Evolutionary conservation across 2,113 vertebrate species (phyloP).

Genomic region (Cyanocitta stelleri): DNA sequence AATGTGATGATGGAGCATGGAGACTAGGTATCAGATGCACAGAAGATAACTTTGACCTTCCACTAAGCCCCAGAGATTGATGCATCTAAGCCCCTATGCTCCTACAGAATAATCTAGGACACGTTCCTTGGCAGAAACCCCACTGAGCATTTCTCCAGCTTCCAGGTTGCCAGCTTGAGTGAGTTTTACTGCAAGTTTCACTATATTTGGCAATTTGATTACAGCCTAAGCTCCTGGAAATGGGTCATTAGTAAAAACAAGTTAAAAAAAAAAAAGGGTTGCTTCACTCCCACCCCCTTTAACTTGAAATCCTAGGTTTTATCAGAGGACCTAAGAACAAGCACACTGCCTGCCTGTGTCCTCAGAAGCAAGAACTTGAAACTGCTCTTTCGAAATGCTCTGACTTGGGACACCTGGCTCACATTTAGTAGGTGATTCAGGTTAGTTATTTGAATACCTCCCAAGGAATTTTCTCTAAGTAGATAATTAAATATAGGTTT

Average conservation of each 20-base stretch:
- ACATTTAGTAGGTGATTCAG: neutral
- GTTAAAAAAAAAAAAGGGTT: neutral
- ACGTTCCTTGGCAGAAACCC: constrained; percentile 6
- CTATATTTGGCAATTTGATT: constrained; percentile 48
- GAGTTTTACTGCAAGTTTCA: constrained; percentile 25
- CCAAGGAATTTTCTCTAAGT: neutral
- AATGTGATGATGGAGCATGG: neutral
- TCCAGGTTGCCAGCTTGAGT: neutral
- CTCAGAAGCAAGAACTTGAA: neutral
- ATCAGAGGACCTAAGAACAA: neutral
- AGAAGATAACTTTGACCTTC: constrained; percentile 22
- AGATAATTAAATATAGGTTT: neutral
- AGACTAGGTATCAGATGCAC: neutral
- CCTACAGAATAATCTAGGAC: constrained; percentile 24
- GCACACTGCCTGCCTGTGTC: neutral
- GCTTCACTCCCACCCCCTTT: neutral
- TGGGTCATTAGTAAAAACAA: constrained; percentile 36
- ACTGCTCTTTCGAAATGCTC: neutral
- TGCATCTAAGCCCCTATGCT: neutral
- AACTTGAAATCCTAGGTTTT: neutral
- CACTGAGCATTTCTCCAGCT: constrained; percentile 38
- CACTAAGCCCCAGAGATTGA: neutral
- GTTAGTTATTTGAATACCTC: neutral
- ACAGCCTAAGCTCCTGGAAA: constrained; percentile 33
- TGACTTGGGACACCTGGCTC: neutral